phyloP scores from a whole-genome alignment of 2,888 invertebrate species.

The Drosophila diplacantha region DNA sequence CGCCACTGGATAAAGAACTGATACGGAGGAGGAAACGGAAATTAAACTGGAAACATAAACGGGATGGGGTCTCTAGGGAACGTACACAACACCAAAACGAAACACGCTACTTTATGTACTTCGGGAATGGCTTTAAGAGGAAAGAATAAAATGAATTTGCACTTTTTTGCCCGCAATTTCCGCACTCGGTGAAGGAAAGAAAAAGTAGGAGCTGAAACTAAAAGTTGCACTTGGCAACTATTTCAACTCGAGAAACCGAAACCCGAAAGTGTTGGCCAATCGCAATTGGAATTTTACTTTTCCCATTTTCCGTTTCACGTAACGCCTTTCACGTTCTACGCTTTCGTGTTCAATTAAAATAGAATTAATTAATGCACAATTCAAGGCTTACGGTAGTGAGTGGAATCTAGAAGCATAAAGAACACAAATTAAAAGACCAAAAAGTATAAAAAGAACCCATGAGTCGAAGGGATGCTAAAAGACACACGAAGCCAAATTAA shows the following conservation, averaged over 20 bases:
- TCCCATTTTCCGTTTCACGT: conserved; percentile 15
- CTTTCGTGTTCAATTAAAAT: conserved; percentile 70
- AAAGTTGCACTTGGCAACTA: conserved; percentile 23
- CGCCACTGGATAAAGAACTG: conserved; percentile 5
- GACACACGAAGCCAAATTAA: conserved; percentile 35
- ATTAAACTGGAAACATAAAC: conserved; percentile 8
- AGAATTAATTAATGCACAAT: conserved; percentile 73
- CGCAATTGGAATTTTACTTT: conserved; percentile 10
- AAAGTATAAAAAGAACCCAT: conserved; percentile 65
- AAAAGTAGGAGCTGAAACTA: conserved; percentile 25
- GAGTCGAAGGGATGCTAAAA: conserved; percentile 36
- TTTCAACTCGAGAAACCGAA: conserved; percentile 42
- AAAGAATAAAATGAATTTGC: conserved; percentile 59
- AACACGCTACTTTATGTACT: conserved; percentile 20
- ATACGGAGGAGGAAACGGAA: conserved; percentile 5
- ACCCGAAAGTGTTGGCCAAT: conserved; percentile 28
- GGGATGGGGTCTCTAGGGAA: conserved; percentile 15
- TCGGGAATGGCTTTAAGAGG: conserved; percentile 22
- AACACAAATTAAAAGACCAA: conserved; percentile 69
- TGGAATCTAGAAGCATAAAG: conserved; percentile 75
- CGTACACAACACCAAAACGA: conserved; percentile 31
- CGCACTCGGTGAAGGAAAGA: conserved; percentile 44
- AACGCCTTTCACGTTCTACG: conserved; percentile 32
- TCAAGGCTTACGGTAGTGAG: conserved; percentile 77
- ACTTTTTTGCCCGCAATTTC: conserved; percentile 67